These are phyloP conservation scores for Mustelus asterias DNA, from an alignment of 2,113 vertebrate species.

Conservation along the genomic window DNA sequence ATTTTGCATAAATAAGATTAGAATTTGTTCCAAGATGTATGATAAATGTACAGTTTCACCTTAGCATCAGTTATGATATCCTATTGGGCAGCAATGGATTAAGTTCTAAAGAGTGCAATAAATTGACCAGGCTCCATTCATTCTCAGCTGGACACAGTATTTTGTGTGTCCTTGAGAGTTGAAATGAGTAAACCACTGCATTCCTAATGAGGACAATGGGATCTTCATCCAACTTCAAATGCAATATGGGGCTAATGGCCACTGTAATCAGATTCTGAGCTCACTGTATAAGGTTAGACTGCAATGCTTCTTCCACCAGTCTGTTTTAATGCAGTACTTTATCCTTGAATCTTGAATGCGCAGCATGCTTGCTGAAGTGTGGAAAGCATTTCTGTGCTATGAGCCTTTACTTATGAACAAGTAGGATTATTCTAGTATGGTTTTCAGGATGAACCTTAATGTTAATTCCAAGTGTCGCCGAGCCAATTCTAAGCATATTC, in stretches of 20 bases:
- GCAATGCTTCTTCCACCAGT: neutral
- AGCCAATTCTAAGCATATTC: neutral
- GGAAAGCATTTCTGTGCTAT: neutral
- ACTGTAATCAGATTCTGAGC: neutral
- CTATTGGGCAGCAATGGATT: neutral
- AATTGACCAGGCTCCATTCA: neutral
- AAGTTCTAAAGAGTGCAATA: neutral
- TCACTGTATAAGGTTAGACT: neutral
- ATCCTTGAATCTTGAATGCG: neutral
- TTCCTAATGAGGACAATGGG: neutral
- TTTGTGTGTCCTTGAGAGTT: neutral
- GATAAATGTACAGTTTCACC: neutral
- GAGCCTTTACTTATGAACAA: neutral
- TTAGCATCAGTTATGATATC: neutral
- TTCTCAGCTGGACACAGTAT: neutral
- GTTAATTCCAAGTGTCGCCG: neutral
- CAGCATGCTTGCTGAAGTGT: neutral
- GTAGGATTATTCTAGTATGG: neutral
- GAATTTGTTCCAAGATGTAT: neutral
- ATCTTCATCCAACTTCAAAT: neutral
- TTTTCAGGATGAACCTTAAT: neutral
- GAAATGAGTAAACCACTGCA: neutral
- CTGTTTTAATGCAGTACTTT: slow-evolving; percentile 10
- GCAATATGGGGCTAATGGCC: neutral
- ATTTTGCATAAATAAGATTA: neutral